These are phyloP conservation scores for Operophtera brumata DNA, from an alignment of 2,888 invertebrate genomes.

Conservation along the genomic window DNA sequence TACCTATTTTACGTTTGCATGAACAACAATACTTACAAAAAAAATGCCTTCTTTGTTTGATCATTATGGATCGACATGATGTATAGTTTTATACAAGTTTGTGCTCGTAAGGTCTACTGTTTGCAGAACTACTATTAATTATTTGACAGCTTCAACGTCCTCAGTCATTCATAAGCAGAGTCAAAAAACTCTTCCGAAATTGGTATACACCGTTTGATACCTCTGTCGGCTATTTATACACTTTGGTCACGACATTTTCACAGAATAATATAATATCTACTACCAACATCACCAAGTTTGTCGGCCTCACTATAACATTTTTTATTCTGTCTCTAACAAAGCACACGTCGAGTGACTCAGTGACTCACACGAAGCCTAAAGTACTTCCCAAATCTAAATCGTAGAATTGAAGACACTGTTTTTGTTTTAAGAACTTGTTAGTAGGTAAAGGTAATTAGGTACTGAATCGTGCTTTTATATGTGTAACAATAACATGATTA, in stretches of 20 bases:
- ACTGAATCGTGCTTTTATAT: background rate
- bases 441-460: background rate
- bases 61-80: too few relatives aligned
- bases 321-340: background rate
- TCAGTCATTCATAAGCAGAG: too few relatives aligned
- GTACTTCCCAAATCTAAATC: constrained; percentile 11
- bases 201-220: background rate
- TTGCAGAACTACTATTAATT: too few relatives aligned
- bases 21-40: too few relatives aligned
- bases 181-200: background rate
- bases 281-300: background rate
- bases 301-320: background rate
- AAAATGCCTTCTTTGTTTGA: too few relatives aligned
- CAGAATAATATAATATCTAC: background rate
- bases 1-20: too few relatives aligned
- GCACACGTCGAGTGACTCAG: background rate
- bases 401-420: constrained; percentile 4
- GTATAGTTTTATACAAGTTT: too few relatives aligned
- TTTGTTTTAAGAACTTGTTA: constrained; percentile 2
- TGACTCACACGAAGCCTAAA: background rate
- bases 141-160: too few relatives aligned
- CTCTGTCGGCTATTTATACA: constrained; percentile 1
- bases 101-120: too few relatives aligned
- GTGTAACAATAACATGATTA: background rate
- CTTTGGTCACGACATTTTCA: background rate